Conservation (phyloP, 2,113 vertebrate genomes). For the Phodopus roborovskii region DNA sequence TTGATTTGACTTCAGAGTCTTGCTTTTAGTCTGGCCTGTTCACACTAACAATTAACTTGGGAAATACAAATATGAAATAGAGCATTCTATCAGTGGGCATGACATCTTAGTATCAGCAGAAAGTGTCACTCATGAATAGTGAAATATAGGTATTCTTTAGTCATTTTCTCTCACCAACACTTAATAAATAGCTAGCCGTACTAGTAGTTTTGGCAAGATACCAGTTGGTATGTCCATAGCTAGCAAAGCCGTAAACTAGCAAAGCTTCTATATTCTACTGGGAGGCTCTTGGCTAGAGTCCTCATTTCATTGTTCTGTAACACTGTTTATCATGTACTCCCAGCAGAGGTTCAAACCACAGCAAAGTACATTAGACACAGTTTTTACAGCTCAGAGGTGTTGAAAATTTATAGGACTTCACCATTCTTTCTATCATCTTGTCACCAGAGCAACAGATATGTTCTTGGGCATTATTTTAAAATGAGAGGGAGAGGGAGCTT, state of each 20-base stretch:
- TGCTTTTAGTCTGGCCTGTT: not conserved
- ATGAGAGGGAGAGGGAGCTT: not conserved
- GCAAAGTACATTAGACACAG: not conserved
- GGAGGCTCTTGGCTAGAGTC: conserved; percentile 40
- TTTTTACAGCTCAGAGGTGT: conserved; percentile 11
- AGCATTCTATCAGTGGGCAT: not conserved
- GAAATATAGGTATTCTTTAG: conserved; percentile 6
- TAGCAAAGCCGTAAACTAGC: not conserved
- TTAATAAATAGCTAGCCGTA: conserved; percentile 56
- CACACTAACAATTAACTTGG: not conserved
- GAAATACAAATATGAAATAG: not conserved
- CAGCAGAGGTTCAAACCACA: conserved; percentile 8
- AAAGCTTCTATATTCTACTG: not conserved
- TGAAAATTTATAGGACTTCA: conserved; percentile 36
- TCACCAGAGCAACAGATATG: conserved; percentile 11
- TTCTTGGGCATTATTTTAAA: not conserved
- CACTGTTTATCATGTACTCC: conserved; percentile 26
- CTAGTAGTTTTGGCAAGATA: conserved; percentile 9
- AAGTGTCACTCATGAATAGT: not conserved
- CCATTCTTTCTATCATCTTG: not conserved
- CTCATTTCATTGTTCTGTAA: not conserved
- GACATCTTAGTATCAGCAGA: not conserved
- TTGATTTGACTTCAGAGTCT: not conserved
- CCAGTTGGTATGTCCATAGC: not conserved
- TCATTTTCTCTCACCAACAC: conserved; percentile 32